Base-by-base conservation (phyloP, 2,888 invertebrate species). In the Reticulitermes lucifugus region DNA sequence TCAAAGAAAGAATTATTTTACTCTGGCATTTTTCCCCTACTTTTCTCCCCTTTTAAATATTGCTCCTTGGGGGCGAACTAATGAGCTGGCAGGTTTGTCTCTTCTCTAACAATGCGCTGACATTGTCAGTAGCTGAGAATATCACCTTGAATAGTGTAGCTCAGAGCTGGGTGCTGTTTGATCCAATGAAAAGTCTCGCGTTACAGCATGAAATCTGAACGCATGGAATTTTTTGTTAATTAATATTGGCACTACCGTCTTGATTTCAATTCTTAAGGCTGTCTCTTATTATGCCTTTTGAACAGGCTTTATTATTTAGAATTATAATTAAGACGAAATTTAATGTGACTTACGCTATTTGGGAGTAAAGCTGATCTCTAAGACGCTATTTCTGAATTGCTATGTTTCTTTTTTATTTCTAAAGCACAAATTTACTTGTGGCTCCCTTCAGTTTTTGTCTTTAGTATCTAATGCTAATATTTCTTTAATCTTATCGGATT, bases 1-100 rank as follows among this genome's bases (percentile, higher is more conserved):
- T 84, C 84, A 84, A 81, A 84, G 41, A 79, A 84, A 84, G 79
- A 84, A 84, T 84, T 84, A 65, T 84, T 81, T 59, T 81, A 73
- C 73, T 51, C 81, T 81, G 43, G 25, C 43, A 46, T 77, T 77
- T 77, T 51, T 77, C n/a, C 77, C 65, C 65, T 65, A 25, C 65
- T 65, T 65, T 65, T 77, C 46, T 77, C n/a, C 77, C 77, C 77
- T 46, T 77, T 41, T 73, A 73, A 77, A 77, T 77, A 46, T 75
- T 46, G 51, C 77, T 77, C 77, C 77, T 77, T 77, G 41, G 77
- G 77, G 77, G n/a, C 35, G 46, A 77, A 77, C 77, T 77, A 77
- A 77, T 77, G 77, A 77, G 77, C 41, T 60, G n/a, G 77, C 46
- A 46, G 46, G n/a, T 73, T 29, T 29, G 73, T 14, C 25, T 65